Conservation (phyloP, 2,888 invertebrate genomes). For the Hydropsyche betteni region DNA sequence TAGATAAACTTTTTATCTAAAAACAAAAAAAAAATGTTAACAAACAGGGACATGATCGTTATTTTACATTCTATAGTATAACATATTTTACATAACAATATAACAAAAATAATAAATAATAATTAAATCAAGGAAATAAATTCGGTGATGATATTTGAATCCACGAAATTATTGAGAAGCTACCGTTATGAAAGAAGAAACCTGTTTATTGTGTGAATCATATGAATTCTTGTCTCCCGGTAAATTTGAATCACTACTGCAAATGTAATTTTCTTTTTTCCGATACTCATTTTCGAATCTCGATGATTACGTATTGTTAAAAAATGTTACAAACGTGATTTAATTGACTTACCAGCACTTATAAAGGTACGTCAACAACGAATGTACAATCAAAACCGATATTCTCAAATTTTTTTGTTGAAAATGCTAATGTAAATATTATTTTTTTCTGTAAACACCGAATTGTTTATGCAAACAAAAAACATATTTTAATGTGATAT, state of each 20-base stretch:
- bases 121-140: no score
- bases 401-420: background rate
- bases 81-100: no score
- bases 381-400: background rate
- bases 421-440: background rate
- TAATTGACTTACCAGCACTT: background rate
- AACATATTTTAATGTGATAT: no score
- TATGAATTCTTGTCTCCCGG: background rate
- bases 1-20: no score
- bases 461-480: no score
- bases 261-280: background rate
- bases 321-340: background rate
- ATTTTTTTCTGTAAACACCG: background rate
- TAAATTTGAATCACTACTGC: background rate
- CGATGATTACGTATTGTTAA: background rate
- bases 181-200: background rate
- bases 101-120: background rate
- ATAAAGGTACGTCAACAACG: background rate
- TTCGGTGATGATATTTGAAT: no score
- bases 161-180: constrained; percentile 2
- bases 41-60: no score
- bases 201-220: background rate
- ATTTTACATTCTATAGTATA: no score
- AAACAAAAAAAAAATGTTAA: no score
- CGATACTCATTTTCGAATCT: background rate